These are phyloP conservation scores for Lagocephalus sceleratus DNA, from an alignment of 2,797 vertebrate species.

Conservation along the genomic window DNA sequence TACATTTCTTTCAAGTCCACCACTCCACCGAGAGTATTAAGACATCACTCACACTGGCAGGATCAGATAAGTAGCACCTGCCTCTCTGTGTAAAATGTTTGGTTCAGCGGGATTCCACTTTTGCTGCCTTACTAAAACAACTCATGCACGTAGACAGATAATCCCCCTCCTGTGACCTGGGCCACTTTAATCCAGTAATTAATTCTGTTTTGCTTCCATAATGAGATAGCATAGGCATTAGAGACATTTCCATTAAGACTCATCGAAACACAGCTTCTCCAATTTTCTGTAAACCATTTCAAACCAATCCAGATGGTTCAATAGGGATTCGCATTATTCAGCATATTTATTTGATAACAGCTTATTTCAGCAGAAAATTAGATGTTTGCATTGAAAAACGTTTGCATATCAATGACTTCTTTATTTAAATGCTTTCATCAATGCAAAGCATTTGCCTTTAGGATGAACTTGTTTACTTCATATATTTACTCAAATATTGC, in stretches of 20 bases:
- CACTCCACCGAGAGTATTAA: not conserved
- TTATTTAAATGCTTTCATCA: constrained; percentile 1
- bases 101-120: not conserved
- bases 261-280: constrained; percentile 1
- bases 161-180: constrained; percentile 35
- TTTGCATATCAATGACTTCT: not conserved
- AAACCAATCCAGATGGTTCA: not conserved
- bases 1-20: not conserved
- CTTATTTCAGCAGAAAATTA: constrained; percentile 3
- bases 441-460: constrained; percentile 2
- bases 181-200: constrained; percentile 37
- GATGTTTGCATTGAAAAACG: too few relatives aligned
- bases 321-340: not conserved
- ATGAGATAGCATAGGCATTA: constrained; percentile 19
- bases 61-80: not conserved
- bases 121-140: constrained; percentile 4
- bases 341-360: not conserved
- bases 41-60: constrained; percentile 1
- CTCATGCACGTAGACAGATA: constrained; percentile 9
- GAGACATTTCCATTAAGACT: constrained; percentile 8
- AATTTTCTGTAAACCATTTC: not conserved
- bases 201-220: constrained; percentile 30
- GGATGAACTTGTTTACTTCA: constrained; percentile 5
- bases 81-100: constrained; percentile 12
- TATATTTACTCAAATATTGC: constrained; percentile 11